Evolutionary conservation across 2,888 invertebrate genomes (phyloP).

Genomic region (Andrena camellia): DNA sequence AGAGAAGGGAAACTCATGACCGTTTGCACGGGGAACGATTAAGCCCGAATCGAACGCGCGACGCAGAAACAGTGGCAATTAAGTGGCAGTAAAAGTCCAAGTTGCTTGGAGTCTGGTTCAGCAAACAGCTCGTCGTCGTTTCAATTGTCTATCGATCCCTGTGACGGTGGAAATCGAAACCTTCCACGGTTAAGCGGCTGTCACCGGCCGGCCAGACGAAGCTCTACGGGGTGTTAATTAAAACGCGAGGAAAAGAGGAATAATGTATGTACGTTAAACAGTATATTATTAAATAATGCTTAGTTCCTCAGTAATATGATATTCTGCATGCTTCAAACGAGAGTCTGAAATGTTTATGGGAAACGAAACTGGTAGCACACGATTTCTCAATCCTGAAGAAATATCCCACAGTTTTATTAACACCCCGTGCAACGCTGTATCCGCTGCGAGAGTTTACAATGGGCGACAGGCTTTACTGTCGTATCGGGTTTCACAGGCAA

Average conservation of each 20-base stretch:
- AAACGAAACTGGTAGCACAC: too few relatives aligned
- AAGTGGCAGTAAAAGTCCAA: conserved; percentile 13
- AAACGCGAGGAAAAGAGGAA: too few relatives aligned
- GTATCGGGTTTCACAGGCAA: conserved; percentile 43
- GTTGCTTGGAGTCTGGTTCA: not conserved
- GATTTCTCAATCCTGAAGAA: too few relatives aligned
- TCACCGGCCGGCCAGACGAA: conserved; percentile 44
- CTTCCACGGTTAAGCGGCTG: conserved; percentile 33
- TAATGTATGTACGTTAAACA: too few relatives aligned
- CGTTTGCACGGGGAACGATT: not conserved
- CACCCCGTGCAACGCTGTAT: conserved; percentile 6
- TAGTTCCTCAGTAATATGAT: too few relatives aligned
- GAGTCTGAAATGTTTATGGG: too few relatives aligned
- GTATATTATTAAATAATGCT: too few relatives aligned
- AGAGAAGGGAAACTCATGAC: not conserved
- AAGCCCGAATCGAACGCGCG: not conserved
- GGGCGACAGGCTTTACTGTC: conserved; percentile 11
- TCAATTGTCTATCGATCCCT: conserved; percentile 44
- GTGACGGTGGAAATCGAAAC: conserved; percentile 44
- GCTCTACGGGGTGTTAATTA: not conserved
- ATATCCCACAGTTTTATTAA: too few relatives aligned
- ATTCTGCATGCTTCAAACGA: too few relatives aligned
- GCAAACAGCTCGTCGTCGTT: conserved; percentile 20
- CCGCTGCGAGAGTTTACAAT: conserved; percentile 30
- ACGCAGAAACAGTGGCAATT: conserved; percentile 15